Evolutionary conservation across 2,888 invertebrate genomes (phyloP).

Genomic region (Phortica magna): DNA sequence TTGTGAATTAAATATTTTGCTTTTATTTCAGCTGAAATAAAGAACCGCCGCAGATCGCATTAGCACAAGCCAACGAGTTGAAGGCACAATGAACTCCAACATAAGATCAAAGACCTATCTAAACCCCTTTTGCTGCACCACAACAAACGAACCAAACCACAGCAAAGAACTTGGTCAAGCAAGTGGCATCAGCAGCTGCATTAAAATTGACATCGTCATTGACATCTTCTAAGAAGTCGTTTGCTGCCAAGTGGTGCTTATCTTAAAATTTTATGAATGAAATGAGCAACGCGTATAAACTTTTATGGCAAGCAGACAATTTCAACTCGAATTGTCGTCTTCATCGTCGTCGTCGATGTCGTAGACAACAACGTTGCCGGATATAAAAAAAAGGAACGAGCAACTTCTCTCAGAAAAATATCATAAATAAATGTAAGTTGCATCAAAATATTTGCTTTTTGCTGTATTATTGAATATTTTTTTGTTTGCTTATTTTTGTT

Average conservation of each 20-base stretch:
- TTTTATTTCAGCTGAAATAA: too few species aligned
- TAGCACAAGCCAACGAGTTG: too few species aligned
- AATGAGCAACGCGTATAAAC: slow-evolving; percentile 8
- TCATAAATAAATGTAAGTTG: neutral
- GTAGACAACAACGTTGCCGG: neutral
- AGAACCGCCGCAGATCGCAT: too few species aligned
- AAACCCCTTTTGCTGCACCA: too few species aligned
- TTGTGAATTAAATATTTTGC: too few species aligned
- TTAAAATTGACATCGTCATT: neutral
- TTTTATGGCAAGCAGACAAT: slow-evolving; percentile 16
- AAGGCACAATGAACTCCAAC: too few species aligned
- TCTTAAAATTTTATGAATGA: slow-evolving; percentile 32
- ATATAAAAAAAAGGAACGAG: neutral
- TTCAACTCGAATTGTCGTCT: neutral
- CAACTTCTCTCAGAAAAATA: neutral
- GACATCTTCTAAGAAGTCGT: slow-evolving; percentile 29
- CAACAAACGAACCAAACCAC: too few species aligned
- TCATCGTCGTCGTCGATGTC: neutral
- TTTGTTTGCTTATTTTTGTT: neutral
- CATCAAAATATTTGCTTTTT: neutral
- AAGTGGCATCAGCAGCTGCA: slow-evolving; percentile 40
- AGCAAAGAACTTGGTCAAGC: too few species aligned
- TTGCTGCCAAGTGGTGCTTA: slow-evolving; percentile 27
- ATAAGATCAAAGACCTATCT: too few species aligned
- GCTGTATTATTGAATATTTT: neutral